phyloP scores from a whole-genome alignment of 2,113 vertebrate genomes.

The Cichladusa arquata region DNA sequence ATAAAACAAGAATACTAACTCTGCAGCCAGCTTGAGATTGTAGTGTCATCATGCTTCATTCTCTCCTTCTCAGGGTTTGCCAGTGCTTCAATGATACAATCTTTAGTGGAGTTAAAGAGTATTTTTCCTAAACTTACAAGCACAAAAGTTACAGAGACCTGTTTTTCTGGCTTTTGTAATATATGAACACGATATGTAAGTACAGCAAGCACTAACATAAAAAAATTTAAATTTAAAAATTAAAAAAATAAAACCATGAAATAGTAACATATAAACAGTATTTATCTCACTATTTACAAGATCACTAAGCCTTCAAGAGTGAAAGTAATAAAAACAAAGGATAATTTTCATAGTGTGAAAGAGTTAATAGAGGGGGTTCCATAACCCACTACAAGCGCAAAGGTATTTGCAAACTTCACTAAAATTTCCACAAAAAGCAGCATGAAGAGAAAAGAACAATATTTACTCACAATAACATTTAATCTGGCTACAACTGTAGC shows the following conservation, averaged over 20 bases:
- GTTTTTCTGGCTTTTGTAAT: not conserved
- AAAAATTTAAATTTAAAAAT: no score
- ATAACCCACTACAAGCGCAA: not conserved
- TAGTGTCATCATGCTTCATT: constrained; percentile 99
- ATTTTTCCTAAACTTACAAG: not conserved
- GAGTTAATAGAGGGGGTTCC: not conserved
- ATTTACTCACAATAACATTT: not conserved
- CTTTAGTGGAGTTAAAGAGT: constrained; percentile 80
- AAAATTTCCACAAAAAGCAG: not conserved
- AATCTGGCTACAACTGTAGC: not conserved
- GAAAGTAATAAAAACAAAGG: not conserved
- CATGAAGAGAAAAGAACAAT: not conserved
- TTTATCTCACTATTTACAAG: not conserved
- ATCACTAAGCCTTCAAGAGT: not conserved
- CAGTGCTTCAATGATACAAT: constrained; percentile 98
- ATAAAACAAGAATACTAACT: constrained; percentile 79
- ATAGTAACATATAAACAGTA: not conserved
- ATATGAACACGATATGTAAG: not conserved
- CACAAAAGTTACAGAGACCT: not conserved
- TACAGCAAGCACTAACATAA: not conserved
- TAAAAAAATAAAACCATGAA: not conserved
- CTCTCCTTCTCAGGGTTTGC: constrained; percentile 98
- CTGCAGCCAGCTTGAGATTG: constrained; percentile 97
- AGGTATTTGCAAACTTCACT: not conserved
- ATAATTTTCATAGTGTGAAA: not conserved